A percentile compares a stretch with the other conserved stretches of the same genome.
Conservation (phyloP, 2,113 vertebrate species). For the Willisornis vidua region DNA sequence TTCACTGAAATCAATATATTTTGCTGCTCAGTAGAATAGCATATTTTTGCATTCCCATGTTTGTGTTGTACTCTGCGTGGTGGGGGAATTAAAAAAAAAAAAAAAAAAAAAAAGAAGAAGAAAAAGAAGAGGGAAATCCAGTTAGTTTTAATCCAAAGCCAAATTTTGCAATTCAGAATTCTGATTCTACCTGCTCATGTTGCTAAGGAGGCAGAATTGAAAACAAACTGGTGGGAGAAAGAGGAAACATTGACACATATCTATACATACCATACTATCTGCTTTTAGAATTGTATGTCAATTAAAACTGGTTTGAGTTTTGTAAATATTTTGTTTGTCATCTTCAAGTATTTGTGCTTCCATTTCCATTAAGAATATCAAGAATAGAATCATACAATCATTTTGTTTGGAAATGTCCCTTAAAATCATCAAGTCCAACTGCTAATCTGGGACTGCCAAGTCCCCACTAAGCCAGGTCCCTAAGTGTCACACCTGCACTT, state of each 20-base stretch:
- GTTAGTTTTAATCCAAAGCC: not conserved
- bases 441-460: not conserved
- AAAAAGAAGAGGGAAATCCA: not conserved
- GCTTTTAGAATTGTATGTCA: not conserved
- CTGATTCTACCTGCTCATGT: not conserved
- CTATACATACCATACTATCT: too few species aligned
- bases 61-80: not conserved
- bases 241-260: not conserved
- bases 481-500: fast-evolving
- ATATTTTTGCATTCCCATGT: not conserved
- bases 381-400: not conserved
- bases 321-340: not conserved
- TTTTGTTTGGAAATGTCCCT: not conserved
- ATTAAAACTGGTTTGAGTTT: not conserved
- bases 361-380: not conserved
- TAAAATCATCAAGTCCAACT: fast-evolving
- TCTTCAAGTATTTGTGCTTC: not conserved
- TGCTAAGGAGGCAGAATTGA: not conserved
- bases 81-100: too few species aligned
- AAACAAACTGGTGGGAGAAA: not conserved
- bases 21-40: not conserved
- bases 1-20: not conserved
- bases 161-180: not conserved
- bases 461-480: not conserved
- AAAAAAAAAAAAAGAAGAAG: not conserved